phyloP scores from a whole-genome alignment of 2,797 vertebrate genomes.

The Spondyliosoma cantharus region DNA sequence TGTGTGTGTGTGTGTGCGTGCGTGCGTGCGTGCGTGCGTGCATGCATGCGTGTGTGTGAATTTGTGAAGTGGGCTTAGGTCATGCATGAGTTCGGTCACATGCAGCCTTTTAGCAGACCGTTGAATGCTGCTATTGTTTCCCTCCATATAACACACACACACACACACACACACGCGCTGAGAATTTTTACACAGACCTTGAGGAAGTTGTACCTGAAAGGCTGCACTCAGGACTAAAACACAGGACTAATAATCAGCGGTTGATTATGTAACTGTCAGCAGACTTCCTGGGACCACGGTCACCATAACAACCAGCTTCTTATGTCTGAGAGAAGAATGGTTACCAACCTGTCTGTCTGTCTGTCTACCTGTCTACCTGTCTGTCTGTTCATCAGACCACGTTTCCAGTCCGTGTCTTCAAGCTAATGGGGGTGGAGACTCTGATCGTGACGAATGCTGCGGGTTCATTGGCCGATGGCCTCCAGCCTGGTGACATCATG shows the following conservation, averaged over 20 bases:
- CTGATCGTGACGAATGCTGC: constrained; percentile 89
- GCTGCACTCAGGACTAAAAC: neutral
- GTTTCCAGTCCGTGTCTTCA: constrained; percentile 88
- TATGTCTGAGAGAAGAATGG: neutral
- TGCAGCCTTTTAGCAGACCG: constrained; percentile 56
- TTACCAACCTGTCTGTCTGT: constrained; percentile 14
- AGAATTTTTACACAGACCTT: neutral
- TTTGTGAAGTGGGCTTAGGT: constrained; percentile 21
- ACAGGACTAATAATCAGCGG: no score
- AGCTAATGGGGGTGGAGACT: constrained; percentile 86
- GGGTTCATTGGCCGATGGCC: constrained; percentile 83
- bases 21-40: constrained; percentile 12
- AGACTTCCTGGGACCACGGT: neutral
- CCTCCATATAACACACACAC: constrained; percentile 15
- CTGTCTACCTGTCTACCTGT: neutral
- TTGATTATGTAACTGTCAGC: constrained; percentile 11
- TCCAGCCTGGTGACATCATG: constrained; percentile 87
- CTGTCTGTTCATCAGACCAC: constrained; percentile 80
- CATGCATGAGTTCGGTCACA: constrained; percentile 68
- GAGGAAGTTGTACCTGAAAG: neutral
- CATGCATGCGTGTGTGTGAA: constrained; percentile 11
- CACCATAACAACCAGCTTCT: neutral
- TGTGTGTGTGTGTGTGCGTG: constrained; percentile 19
- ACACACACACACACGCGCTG: neutral
- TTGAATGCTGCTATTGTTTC: constrained; percentile 75